Evolutionary conservation across 1,140 invertebrate genomes (phyloP).

Genomic region (Ostrea edulis): DNA sequence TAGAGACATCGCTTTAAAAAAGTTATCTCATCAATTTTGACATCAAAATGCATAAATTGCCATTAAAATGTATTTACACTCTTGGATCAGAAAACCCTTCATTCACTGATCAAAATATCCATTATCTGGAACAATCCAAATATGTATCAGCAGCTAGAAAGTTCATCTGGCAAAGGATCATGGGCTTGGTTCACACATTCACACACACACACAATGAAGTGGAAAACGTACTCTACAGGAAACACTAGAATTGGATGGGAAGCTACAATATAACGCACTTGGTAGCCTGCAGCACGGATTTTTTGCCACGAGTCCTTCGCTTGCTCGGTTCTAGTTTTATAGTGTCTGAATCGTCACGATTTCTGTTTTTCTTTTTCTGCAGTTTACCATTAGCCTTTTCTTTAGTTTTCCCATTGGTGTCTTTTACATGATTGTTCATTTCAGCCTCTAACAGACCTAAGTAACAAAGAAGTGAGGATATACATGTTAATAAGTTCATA

Average conservation of each 20-base stretch:
- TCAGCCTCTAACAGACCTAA: conserved; percentile 68
- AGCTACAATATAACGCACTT: conserved; percentile 73
- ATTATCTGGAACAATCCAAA: background rate
- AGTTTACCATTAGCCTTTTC: conserved; percentile 61
- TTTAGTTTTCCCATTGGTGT: conserved; percentile 62
- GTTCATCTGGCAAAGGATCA: background rate
- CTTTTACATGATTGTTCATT: conserved; percentile 61
- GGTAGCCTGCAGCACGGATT: conserved; percentile 71
- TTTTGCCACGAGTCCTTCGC: conserved; percentile 73
- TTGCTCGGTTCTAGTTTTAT: conserved; percentile 75
- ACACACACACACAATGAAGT: background rate
- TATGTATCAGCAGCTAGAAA: conserved; percentile 3
- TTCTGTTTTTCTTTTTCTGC: conserved; percentile 60
- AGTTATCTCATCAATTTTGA: too few species aligned
- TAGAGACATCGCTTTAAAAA: too few species aligned
- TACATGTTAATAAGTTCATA: conserved; percentile 12
- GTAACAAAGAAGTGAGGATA: conserved; percentile 43
- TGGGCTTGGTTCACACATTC: background rate
- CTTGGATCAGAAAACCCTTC: background rate
- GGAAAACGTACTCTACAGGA: conserved; percentile 15
- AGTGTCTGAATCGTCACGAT: conserved; percentile 61
- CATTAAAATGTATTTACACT: background rate
- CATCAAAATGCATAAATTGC: conserved; percentile 8
- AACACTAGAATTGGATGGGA: background rate
- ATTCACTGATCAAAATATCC: background rate